Evolutionary conservation across 2,888 invertebrate genomes (phyloP), one percentile per base, ranked within the genome.

Genomic region (Globia sparganii): DNA sequence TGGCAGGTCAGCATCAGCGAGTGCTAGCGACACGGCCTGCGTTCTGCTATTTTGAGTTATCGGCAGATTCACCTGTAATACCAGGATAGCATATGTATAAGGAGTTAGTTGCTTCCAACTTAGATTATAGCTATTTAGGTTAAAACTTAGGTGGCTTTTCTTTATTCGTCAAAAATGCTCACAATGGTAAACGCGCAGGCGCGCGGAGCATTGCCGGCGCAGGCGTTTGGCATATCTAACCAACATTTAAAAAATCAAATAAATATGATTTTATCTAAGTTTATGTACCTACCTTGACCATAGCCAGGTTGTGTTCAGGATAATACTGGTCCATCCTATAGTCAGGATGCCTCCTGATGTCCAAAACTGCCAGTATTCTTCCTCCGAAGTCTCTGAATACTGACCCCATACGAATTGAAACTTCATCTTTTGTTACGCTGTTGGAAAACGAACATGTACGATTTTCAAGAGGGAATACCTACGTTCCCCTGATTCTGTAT

Each of bases 301-400:
- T 92, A 9, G 96, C 96, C 28, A 96, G 87, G 77, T 96, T 96
- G 72, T 96, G 96, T 83, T 96, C 96, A 2, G 96, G 96, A 72
- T 96, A 96, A 86, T 96, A 96, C 83, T 94, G 95, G 76, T 95
- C 94, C 90, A 94, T 93, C 79, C 86, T 93, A 85, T 96, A 96
- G 49, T 92, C 91, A 0, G 96, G 96, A 79, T 96, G 96, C n/a
- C 94, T 86, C 66, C 84, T 85, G 77, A 96, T 94, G 1, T 95
- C 94, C 2, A 88, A 75, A 0, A 94, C 95, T 0, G 96, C 90
- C 11, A 95, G 81, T 43, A 96, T 91, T 61, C 89, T 86, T 0
- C 96, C 96, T 0, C 96, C 96, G 67, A 91, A 96, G 84, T 96
- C 96, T 46, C 96, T 86, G 86, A 96, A 96, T 13, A 96, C 96